Evolutionary conservation across 2,888 invertebrate species (phyloP).

Genomic region (Elmis aenea): DNA sequence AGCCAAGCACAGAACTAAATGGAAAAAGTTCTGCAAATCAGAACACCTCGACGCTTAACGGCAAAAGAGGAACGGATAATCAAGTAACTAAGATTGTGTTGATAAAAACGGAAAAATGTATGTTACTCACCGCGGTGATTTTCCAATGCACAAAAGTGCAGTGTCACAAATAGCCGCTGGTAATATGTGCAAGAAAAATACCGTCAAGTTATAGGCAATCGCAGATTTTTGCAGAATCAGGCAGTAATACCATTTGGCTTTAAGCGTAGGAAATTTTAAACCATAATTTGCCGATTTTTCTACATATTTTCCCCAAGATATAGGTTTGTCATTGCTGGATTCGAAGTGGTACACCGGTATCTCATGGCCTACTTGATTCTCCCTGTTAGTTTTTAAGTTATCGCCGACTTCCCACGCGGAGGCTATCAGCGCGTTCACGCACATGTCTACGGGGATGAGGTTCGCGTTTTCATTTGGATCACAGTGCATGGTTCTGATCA

Average conservation of each 20-base stretch:
- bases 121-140: conserved; percentile 53
- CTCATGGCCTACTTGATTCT: conserved; percentile 46
- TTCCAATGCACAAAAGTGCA: conserved; percentile 53
- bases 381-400: conserved; percentile 17
- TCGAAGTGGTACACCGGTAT: conserved; percentile 82
- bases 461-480: conserved; percentile 66
- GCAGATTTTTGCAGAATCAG: conserved; percentile 59
- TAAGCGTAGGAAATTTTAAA: conserved; percentile 53
- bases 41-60: too few species aligned
- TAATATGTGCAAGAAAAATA: conserved; percentile 60
- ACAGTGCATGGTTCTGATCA: conserved; percentile 68
- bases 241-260: conserved; percentile 67
- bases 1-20: too few species aligned
- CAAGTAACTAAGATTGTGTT: too few species aligned
- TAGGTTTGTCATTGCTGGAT: conserved; percentile 75
- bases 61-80: too few species aligned
- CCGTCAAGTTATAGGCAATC: conserved; percentile 55
- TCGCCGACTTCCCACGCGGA: conserved; percentile 65
- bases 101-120: conserved; percentile 49
- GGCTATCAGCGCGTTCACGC: conserved; percentile 76
- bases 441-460: conserved; percentile 71
- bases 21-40: too few species aligned
- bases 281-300: conserved; percentile 55
- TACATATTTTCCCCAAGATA: conserved; percentile 71
- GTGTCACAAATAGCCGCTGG: conserved; percentile 61